A percentile compares a stretch with the other conserved stretches of the same genome.
Evolutionary conservation across 2,113 vertebrate species (phyloP).

Genomic region (Lagopus leucura): DNA sequence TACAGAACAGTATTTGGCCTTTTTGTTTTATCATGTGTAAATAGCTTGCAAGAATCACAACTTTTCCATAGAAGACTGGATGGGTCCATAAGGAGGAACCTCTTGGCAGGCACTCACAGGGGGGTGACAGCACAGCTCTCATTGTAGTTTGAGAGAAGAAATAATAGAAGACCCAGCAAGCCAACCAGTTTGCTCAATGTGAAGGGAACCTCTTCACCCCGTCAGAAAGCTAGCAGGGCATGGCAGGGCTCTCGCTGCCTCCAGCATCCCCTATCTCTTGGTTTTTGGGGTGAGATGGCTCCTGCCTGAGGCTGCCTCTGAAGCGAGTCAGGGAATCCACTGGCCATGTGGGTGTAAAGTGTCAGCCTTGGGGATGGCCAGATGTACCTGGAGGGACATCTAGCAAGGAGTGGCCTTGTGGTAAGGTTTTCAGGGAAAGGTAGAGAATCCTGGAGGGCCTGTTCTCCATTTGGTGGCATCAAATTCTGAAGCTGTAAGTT

Average conservation of each 20-base stretch:
- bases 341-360: neutral
- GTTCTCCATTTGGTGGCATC: neutral
- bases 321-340: neutral
- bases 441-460: neutral
- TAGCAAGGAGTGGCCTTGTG: neutral
- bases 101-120: neutral
- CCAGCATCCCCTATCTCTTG: neutral
- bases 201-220: neutral
- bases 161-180: neutral
- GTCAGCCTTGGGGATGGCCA: neutral
- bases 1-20: neutral
- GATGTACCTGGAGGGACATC: neutral
- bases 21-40: neutral
- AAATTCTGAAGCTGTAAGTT: neutral
- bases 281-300: neutral
- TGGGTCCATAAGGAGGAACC: rapidly evolving
- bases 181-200: neutral
- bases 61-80: neutral
- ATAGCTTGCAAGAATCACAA: neutral
- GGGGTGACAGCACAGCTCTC: neutral
- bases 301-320: neutral
- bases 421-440: neutral
- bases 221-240: neutral
- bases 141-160: neutral
- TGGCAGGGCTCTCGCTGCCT: neutral